These are phyloP conservation scores for Chloromyia formosa DNA, from an alignment of 2,888 invertebrate genomes.

Conservation along the genomic window DNA sequence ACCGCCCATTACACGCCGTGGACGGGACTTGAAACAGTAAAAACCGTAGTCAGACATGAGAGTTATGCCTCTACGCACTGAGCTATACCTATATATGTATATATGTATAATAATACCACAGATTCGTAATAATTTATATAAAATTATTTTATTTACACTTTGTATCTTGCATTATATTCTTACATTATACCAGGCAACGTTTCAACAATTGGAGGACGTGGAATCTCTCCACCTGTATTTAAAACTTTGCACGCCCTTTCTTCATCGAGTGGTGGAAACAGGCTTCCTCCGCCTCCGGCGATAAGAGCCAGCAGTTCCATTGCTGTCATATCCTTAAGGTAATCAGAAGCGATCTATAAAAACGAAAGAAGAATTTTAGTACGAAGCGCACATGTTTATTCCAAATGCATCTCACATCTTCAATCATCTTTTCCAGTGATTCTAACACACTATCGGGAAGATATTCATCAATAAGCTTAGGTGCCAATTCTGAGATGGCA, in stretches of 20 bases:
- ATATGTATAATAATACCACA: too few species aligned
- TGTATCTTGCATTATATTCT: background rate
- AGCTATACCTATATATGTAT: too few species aligned
- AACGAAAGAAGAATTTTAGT: background rate
- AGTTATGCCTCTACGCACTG: too few species aligned
- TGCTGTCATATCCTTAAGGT: conserved; percentile 9
- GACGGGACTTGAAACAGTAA: too few species aligned
- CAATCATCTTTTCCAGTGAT: background rate
- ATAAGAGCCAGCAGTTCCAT: background rate
- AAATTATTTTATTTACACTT: background rate
- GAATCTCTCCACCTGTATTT: background rate
- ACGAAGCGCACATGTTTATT: background rate
- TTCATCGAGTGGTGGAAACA: conserved; percentile 17
- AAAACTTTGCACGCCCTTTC: background rate
- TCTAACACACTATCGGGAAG: conserved; percentile 9
- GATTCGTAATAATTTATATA: too few species aligned
- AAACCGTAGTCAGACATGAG: too few species aligned
- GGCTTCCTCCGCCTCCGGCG: background rate
- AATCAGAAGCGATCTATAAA: conserved; percentile 14
- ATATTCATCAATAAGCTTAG: conserved; percentile 57
- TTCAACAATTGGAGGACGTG: background rate
- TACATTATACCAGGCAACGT: background rate
- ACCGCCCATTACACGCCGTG: too few species aligned
- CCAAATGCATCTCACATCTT: conserved; percentile 30
- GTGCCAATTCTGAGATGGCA: conserved; percentile 57